Evolutionary conservation across 1,140 invertebrate genomes (phyloP).

Genomic region (Formica exsecta): DNA sequence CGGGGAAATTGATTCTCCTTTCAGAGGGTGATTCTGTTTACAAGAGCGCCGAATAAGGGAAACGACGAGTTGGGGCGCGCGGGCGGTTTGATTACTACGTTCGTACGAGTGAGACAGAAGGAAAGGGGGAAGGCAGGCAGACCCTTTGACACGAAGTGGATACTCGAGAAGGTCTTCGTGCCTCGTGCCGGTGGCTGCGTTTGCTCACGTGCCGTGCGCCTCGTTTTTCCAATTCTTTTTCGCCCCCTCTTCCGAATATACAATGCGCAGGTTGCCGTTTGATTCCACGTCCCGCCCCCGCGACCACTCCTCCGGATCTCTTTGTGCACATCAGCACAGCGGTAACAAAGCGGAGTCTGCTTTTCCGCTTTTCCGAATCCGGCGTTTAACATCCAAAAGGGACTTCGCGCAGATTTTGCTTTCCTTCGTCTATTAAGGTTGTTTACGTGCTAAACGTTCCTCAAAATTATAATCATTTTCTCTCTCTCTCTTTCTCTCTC

Average conservation of each 20-base stretch:
- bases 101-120: constrained; percentile 37
- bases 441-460: not conserved
- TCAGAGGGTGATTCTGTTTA: constrained; percentile 75
- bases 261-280: constrained; percentile 68
- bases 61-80: constrained; percentile 50
- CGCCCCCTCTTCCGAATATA: constrained; percentile 8
- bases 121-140: constrained; percentile 27
- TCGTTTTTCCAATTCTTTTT: constrained; percentile 76
- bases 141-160: constrained; percentile 78
- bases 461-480: not conserved
- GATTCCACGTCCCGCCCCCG: constrained; percentile 64
- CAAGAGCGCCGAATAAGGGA: constrained; percentile 42
- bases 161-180: constrained; percentile 72
- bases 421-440: not conserved
- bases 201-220: constrained; percentile 62
- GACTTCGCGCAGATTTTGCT: not conserved
- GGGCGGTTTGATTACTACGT: constrained; percentile 78
- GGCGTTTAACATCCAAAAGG: constrained; percentile 55
- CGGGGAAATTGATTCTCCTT: constrained; percentile 80
- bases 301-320: constrained; percentile 18
- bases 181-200: constrained; percentile 32
- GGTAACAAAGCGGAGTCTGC: constrained; percentile 61
- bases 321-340: constrained; percentile 45
- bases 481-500: too few relatives aligned
- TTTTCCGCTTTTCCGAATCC: constrained; percentile 31